Conservation (phyloP, 2,113 vertebrate species). For the Periophthalmus modestus region DNA sequence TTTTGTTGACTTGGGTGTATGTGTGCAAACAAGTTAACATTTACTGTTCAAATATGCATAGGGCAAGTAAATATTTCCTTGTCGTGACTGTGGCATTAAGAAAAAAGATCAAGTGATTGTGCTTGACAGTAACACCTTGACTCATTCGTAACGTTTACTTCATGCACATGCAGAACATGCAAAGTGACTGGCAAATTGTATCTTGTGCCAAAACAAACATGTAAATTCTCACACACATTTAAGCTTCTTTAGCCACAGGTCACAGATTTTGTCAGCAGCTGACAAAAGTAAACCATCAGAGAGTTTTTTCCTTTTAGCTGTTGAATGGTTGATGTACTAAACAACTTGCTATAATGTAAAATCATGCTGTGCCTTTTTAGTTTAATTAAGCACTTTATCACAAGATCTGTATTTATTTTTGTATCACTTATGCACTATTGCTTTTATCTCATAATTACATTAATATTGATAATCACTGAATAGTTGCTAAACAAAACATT, state of each 20-base stretch:
- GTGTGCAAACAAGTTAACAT: neutral
- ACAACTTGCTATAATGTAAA: neutral
- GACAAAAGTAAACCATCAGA: neutral
- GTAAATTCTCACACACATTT: conserved; percentile 6
- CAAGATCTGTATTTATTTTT: conserved; percentile 10
- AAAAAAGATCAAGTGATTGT: neutral
- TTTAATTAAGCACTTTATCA: conserved; percentile 34
- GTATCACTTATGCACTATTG: neutral
- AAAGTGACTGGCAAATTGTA: neutral
- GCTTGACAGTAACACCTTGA: neutral
- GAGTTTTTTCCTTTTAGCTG: neutral
- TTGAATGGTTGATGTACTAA: conserved; percentile 1
- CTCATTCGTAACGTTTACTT: neutral
- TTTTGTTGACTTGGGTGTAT: neutral
- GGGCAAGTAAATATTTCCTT: neutral
- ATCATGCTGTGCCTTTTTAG: conserved; percentile 73
- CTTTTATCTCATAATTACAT: neutral
- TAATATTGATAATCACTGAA: neutral
- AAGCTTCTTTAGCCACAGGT: neutral
- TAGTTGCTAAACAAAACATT: too few species aligned
- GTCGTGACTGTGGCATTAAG: neutral
- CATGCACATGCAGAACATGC: neutral
- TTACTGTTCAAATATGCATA: conserved; percentile 8
- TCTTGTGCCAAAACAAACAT: conserved; percentile 32
- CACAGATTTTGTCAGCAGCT: neutral